phyloP scores from a whole-genome alignment of 2,113 vertebrate species.

The Hypanus sabinus region DNA sequence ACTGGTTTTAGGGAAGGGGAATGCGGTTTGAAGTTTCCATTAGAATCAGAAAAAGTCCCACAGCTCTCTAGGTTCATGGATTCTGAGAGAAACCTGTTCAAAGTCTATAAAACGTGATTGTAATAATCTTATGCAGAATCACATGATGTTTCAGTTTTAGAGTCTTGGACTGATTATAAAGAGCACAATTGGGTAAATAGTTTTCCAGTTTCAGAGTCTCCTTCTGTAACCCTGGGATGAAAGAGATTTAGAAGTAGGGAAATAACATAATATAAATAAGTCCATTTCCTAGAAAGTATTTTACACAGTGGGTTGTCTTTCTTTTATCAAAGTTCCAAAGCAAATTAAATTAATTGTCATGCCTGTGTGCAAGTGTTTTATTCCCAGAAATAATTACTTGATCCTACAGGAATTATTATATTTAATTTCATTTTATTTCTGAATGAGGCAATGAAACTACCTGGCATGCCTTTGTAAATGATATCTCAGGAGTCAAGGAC shows the following conservation, averaged over 20 bases:
- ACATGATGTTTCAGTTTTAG: neutral
- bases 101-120: neutral
- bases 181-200: neutral
- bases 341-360: neutral
- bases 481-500: neutral
- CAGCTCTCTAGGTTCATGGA: neutral
- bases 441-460: neutral
- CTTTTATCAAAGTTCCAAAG: neutral
- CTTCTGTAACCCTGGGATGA: neutral
- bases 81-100: neutral
- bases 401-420: neutral
- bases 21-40: neutral
- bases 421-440: neutral
- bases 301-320: neutral
- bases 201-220: neutral
- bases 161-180: neutral
- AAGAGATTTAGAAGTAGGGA: neutral
- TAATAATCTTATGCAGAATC: too few species aligned
- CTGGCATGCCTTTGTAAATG: neutral
- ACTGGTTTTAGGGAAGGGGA: neutral
- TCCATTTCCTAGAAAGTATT: neutral
- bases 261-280: neutral
- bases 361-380: neutral
- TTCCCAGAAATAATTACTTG: neutral
- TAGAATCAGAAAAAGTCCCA: neutral